These are phyloP conservation scores for Phyto melanocephala DNA, from an alignment of 2,888 invertebrate species.

Conservation along the genomic window DNA sequence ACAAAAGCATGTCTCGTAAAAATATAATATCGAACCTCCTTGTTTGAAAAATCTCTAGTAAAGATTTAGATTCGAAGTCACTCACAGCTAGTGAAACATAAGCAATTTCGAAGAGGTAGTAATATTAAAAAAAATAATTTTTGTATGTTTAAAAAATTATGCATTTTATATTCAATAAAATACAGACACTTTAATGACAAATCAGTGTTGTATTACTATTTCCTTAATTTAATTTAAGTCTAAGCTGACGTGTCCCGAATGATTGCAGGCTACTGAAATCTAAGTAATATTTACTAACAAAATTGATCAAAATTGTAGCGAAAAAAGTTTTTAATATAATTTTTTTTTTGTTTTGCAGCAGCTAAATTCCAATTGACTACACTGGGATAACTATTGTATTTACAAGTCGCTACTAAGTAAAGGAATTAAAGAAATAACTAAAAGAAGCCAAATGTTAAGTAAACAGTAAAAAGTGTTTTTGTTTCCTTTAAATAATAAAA, in stretches of 20 bases:
- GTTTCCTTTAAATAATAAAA: neutral
- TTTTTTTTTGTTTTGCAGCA: neutral
- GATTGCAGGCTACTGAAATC: neutral
- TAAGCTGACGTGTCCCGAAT: constrained; percentile 17
- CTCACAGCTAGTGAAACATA: too few relatives aligned
- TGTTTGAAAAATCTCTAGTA: too few relatives aligned
- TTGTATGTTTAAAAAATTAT: too few relatives aligned
- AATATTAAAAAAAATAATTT: too few relatives aligned
- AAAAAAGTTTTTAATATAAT: constrained; percentile 8
- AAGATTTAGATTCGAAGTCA: too few relatives aligned
- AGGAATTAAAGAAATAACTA: neutral
- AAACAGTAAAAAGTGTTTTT: neutral
- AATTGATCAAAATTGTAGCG: neutral
- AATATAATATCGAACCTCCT: too few relatives aligned
- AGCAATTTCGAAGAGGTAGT: too few relatives aligned
- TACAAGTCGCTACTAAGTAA: neutral
- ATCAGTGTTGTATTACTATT: too few relatives aligned
- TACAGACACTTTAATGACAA: too few relatives aligned
- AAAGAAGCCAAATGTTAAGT: neutral
- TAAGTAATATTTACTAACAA: neutral
- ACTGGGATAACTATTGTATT: neutral
- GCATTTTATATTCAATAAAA: too few relatives aligned
- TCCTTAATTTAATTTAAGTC: neutral
- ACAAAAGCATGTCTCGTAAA: too few relatives aligned
- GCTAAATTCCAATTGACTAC: neutral